Percentiles rank a stretch among this genome's conserved stretches.
Evolutionary conservation across 2,888 invertebrate species (phyloP).

Genomic region (Hydrotaea diabolus): DNA sequence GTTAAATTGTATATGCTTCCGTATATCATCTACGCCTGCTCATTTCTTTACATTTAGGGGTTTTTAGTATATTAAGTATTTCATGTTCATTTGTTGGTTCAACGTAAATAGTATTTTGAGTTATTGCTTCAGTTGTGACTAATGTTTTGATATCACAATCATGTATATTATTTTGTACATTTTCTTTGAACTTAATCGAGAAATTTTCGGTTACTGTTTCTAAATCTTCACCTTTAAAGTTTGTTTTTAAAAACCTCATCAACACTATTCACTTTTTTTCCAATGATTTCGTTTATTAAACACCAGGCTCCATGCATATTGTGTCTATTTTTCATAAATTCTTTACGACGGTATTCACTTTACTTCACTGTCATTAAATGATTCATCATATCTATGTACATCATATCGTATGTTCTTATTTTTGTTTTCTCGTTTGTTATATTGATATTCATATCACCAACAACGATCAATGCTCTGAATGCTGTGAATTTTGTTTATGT

Average conservation of each 20-base stretch:
- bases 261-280: not conserved
- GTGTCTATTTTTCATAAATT: not conserved
- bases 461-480: too few relatives aligned
- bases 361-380: too few relatives aligned
- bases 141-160: not conserved
- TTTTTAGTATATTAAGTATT: not conserved
- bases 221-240: conserved; percentile 2
- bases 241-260: not conserved
- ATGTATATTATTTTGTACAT: not conserved
- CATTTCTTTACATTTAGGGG: not conserved
- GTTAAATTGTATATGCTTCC: not conserved
- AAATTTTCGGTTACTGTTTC: not conserved
- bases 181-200: not conserved
- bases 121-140: not conserved
- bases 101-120: not conserved
- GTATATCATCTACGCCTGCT: not conserved
- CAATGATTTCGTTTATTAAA: not conserved
- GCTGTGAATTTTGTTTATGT: too few relatives aligned
- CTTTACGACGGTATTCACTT: too few relatives aligned
- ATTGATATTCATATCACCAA: too few relatives aligned
- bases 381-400: too few relatives aligned
- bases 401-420: too few relatives aligned
- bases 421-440: too few relatives aligned
- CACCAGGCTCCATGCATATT: not conserved
- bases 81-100: not conserved